Base-by-base conservation (phyloP, 2,113 vertebrate genomes). In the Todiramphus chloris region DNA sequence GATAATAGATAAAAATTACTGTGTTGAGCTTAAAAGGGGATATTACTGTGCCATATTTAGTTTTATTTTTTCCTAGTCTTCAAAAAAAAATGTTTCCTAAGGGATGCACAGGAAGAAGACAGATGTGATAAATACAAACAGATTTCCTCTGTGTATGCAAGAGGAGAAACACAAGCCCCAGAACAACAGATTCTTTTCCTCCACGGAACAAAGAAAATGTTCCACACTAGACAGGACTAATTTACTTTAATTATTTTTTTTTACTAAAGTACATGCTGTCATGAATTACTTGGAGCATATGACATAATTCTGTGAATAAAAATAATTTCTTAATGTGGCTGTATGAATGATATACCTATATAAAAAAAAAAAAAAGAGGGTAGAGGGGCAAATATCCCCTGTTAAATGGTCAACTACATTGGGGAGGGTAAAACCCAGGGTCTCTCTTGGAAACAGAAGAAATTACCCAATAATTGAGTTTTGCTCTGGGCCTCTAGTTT, bases 1-100 rank as follows among this genome's bases (percentile, higher is more conserved):
- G 83, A 87, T 96, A 96, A 94, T 91, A 93, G 91, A 95, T 94
- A 94, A 96, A 96, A 94, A 92, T 82, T 89, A 84, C 50, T 70
- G 59, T 87, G 74, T 89, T 87, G 74, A 87, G 37, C n/a, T 94
- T 96, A 89, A 96, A 96, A 84, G 41, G 44, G 62, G 41, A 84
- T 91, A 76, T 94, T 87, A 79, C 60, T 73, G 64, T 91, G 67
- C 81, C 77, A 87, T 66, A 94, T 95, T 95, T 92, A 68, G 80
- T 58, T 94, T 70, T 87, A 80, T 89, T 83, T 93, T 90, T 92
- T 82, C 59, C 60, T 48, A 39, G 60, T 87, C 89, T 75, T 91
- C 41, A 86, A 90, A 93, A 73, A 85, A 73, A 85, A 59, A 46
- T 37, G 4, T 86, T 87, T 96, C 94, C 83, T 96, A 86, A 79